Evolutionary conservation across 2,797 vertebrate genomes (phyloP), one percentile per base, ranked within the genome.

Genomic region (Ficedula albicollis): DNA sequence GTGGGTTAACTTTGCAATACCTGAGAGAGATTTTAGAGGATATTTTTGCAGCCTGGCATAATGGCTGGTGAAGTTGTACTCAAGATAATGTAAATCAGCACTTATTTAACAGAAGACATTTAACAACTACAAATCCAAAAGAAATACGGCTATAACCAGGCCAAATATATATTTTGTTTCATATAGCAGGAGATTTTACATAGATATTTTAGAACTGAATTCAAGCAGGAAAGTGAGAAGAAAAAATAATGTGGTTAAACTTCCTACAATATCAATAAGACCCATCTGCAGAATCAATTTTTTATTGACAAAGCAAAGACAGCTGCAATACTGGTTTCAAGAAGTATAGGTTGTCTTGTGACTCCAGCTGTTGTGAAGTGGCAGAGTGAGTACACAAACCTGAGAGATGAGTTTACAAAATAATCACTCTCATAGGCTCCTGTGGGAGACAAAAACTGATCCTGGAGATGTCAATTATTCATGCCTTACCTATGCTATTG

Each of bases 361-460:
- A 41, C 69, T 96, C 54, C 4, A 1, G 36, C 60, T 51, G 32
- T 29, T 92, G 14, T 15, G 63, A 81, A 44, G 46, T 48, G 82
- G 6, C 41, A 75, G 75, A 92, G 21, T 38, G 17, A 32, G 74
- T 79, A 84, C 38, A 63, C 46, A 96, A 90, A 93, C 22, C 79
- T 38, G 76, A 93, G 83, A 92, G 68, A 39, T 38, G 75, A 78
- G 67, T 94, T 78, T 85, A 66, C 60, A 58, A 84, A 92, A 84
- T 67, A 41, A 70, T 87, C 64, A 36, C 48, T 93, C 39, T 89
- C 60, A 79, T 25, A 76, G 63, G 62, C 6, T 54, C 46, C 46
- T 84, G 3, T 44, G 55, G 60, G 27, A 86, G 21, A 81, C 8
- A 26, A 62, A 78, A 91, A 87, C 43, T 4, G 1, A 10, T 89